Conservation (phyloP, 2,797 vertebrate species). For the Allobates femoralis region DNA sequence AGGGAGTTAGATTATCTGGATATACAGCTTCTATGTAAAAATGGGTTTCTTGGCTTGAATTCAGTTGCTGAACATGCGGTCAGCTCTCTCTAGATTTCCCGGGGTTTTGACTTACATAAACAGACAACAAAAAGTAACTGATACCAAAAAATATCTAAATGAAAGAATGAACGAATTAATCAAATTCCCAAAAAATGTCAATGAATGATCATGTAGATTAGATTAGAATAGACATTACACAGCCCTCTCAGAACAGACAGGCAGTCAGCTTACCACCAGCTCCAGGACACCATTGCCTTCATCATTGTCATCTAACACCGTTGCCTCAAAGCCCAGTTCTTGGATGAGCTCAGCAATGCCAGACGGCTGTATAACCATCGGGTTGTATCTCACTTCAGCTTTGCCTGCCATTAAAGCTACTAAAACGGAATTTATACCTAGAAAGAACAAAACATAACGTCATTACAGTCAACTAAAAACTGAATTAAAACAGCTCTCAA, state of each 20-base stretch:
- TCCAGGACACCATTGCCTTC: constrained; percentile 90
- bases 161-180: not conserved
- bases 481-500: too few relatives aligned
- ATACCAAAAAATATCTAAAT: too few relatives aligned
- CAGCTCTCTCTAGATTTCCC: not conserved
- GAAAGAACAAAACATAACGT: not conserved
- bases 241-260: not conserved
- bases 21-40: not conserved
- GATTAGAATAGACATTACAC: not conserved
- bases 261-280: constrained; percentile 85
- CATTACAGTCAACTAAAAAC: too few relatives aligned
- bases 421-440: constrained; percentile 91
- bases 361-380: constrained; percentile 82
- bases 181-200: not conserved
- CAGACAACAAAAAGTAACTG: too few relatives aligned
- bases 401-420: constrained; percentile 98
- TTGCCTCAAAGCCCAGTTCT: constrained; percentile 92
- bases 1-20: not conserved
- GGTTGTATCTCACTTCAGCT: constrained; percentile 93
- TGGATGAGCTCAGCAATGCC: constrained; percentile 86
- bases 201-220: too few relatives aligned
- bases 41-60: not conserved
- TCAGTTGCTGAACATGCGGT: not conserved
- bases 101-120: not conserved
- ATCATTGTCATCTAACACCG: constrained; percentile 88